Evolutionary conservation across 1,140 invertebrate genomes (phyloP), one percentile per base, ranked within the genome.

Genomic region (Neocloeon triangulifer): DNA sequence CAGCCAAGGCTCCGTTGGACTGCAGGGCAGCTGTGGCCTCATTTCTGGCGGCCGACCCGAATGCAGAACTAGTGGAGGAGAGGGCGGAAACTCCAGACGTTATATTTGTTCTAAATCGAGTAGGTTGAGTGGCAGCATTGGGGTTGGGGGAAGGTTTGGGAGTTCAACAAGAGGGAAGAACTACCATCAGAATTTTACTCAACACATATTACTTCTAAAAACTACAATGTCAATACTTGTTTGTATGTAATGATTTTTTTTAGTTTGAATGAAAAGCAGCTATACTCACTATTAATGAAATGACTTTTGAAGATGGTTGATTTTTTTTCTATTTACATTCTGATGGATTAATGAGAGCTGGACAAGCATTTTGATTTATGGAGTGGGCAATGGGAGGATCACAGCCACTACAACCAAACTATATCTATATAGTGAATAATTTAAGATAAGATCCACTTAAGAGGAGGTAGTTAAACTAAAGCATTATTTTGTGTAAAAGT

Each of bases 61-160:
- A 85, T 33, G 79, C 75, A 43, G 67, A 72, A 53, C 79, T 82
- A 50, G 80, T 84, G 44, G 76, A 78, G 52, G 76, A 81, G 45
- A 91, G 68, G 43, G 78, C 80, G 49, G 75, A 75, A 49, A 91
- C 78, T 53, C 79, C 84, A 50, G 75, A 78, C 51, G 78, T 80
- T 44, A 82, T 72, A 65, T 81, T 80, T 55, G 73, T 78, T 61
- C 77, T 70, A 59, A 77, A 72, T 57, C 73, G n/a, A n/a, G n/a
- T n/a, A n/a, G n/a, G n/a, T n/a, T 81, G 58, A 50, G 34, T 13
- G 16, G 26, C 36, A 39, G 26, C 32, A 37, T 31, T 37, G 33
- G 15, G 27, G 19, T 19, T 17, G 21, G 30, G 25, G 20, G 25
- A 16, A 17, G 18, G 17, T 17, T 19, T 23, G 25, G 23, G 22